Evolutionary conservation across 2,797 vertebrate genomes (phyloP).

Genomic region (Hoplostethus mediterraneus): DNA sequence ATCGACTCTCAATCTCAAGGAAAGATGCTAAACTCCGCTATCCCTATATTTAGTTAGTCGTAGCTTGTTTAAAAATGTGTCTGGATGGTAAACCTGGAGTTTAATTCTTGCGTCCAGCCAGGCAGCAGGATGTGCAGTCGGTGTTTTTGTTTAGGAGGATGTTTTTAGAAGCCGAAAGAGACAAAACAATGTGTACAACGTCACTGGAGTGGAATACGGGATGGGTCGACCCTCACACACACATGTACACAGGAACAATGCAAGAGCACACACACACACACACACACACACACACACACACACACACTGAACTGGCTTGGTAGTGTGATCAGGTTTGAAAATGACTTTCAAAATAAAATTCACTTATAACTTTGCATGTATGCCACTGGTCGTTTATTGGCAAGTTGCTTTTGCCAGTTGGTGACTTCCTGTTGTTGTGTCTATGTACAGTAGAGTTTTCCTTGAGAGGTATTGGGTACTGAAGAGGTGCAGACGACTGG

Average conservation of each 20-base stretch:
- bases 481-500: too few relatives aligned
- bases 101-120: slow-evolving; percentile 53
- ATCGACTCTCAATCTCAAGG: background rate
- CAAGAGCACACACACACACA: slow-evolving; percentile 27
- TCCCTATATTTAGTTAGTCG: background rate
- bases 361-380: background rate
- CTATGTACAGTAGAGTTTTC: too few relatives aligned
- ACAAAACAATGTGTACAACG: slow-evolving; percentile 80
- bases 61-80: background rate
- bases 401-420: too few relatives aligned
- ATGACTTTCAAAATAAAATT: background rate
- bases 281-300: slow-evolving; percentile 24
- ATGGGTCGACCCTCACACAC: slow-evolving; percentile 56
- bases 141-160: slow-evolving; percentile 74
- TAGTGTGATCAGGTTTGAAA: background rate
- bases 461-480: too few relatives aligned
- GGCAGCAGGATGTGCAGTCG: slow-evolving; percentile 75
- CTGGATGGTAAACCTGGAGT: slow-evolving; percentile 37
- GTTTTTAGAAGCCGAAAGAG: slow-evolving; percentile 74
- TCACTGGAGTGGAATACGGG: slow-evolving; percentile 67
- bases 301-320: background rate
- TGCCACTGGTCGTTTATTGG: background rate
- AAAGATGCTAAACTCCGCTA: background rate
- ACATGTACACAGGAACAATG: slow-evolving; percentile 44
- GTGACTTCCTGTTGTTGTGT: too few relatives aligned